A percentile compares a stretch with the other conserved stretches of the same genome.
These are phyloP conservation scores for Caretta caretta DNA, from an alignment of 2,113 vertebrate genomes.

Conservation along the genomic window DNA sequence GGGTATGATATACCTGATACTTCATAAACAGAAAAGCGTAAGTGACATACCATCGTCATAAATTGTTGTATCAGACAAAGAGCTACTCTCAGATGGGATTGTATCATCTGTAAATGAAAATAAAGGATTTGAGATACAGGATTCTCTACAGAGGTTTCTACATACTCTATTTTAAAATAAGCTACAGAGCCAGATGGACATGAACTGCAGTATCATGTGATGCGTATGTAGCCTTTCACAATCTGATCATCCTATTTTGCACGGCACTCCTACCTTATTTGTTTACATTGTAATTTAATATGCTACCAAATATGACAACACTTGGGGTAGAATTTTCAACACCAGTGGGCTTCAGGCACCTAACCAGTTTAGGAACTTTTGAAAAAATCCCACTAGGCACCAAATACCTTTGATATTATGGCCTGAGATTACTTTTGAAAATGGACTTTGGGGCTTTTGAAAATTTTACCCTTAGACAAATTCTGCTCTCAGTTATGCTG, in stretches of 20 bases:
- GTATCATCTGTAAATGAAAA: constrained; percentile 87
- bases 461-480: neutral
- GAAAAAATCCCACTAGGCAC: constrained; percentile 1
- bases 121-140: neutral
- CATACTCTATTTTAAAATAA: neutral
- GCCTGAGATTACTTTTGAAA: neutral
- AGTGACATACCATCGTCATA: constrained; percentile 90
- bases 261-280: neutral
- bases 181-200: neutral
- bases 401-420: constrained; percentile 13
- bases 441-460: neutral
- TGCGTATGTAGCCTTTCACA: neutral
- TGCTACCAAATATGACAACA: neutral
- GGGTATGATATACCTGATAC: neutral
- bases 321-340: neutral
- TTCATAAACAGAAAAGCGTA: neutral
- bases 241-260: neutral
- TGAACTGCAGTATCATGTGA: neutral
- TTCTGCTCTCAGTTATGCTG: neutral
- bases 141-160: neutral
- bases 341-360: neutral
- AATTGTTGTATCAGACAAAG: constrained; percentile 91
- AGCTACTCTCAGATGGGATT: constrained; percentile 91
- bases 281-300: neutral
- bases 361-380: constrained; percentile 8